Evolutionary conservation across 2,888 invertebrate species (phyloP).

Genomic region (Pilophorus perplexus): DNA sequence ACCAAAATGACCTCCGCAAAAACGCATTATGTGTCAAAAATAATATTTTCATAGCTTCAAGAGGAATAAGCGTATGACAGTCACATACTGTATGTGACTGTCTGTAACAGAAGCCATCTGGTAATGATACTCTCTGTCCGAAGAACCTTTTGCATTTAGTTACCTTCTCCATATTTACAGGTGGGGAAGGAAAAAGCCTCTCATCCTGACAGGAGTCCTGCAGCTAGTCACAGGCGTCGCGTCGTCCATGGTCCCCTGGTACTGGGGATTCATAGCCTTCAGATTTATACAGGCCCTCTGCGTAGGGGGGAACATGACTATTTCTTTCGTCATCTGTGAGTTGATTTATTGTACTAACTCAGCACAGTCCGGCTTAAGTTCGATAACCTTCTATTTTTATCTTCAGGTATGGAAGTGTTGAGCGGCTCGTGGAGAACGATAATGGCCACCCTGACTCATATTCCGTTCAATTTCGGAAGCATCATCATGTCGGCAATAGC

Average conservation of each 20-base stretch:
- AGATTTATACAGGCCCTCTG: conserved; percentile 71
- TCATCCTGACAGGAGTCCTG: conserved; percentile 69
- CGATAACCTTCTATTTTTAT: conserved; percentile 17
- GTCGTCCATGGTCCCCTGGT: conserved; percentile 69
- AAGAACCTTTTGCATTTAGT: too few relatives aligned
- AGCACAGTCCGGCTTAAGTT: not conserved
- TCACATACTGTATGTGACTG: too few relatives aligned
- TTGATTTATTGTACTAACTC: not conserved
- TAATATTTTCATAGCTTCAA: too few relatives aligned
- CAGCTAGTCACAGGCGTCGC: conserved; percentile 69
- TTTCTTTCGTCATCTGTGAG: conserved; percentile 63
- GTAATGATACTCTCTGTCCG: too few relatives aligned
- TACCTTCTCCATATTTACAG: too few relatives aligned
- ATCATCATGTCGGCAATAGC: conserved; percentile 63
- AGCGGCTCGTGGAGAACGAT: conserved; percentile 60
- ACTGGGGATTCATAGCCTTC: conserved; percentile 64
- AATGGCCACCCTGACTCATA: conserved; percentile 64
- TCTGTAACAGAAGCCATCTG: too few relatives aligned
- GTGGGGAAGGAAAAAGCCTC: conserved; percentile 70
- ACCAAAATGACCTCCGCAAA: too few relatives aligned
- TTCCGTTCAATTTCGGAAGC: conserved; percentile 70
- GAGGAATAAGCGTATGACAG: too few relatives aligned
- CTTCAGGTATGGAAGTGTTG: conserved; percentile 60
- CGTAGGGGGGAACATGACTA: conserved; percentile 81
- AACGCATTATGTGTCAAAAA: too few relatives aligned